Evolutionary conservation across 2,797 vertebrate species (phyloP).

Genomic region (Coregonus ussuriensis): DNA sequence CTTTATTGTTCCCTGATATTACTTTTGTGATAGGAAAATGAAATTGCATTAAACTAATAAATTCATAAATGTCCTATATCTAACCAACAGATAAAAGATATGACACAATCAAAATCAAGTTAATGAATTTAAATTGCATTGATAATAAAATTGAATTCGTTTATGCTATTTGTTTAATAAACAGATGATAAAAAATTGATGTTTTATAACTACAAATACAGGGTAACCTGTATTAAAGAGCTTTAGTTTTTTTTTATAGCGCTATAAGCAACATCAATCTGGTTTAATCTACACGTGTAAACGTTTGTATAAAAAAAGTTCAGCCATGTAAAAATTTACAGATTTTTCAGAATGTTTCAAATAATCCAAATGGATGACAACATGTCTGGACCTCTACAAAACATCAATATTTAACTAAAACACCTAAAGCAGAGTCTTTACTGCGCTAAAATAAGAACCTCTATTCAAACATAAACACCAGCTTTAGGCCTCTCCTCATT

Average conservation of each 20-base stretch:
- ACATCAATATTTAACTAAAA: slow-evolving; percentile 41
- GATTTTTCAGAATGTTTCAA: slow-evolving; percentile 29
- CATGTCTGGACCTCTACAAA: slow-evolving; percentile 28
- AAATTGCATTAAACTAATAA: not conserved
- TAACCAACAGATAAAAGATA: not conserved
- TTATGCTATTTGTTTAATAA: not conserved
- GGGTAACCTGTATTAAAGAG: not conserved
- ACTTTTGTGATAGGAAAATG: not conserved
- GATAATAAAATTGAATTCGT: not conserved
- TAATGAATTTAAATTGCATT: not conserved
- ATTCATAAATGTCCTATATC: not conserved
- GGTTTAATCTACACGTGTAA: slow-evolving; percentile 15
- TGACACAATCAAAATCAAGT: slow-evolving; percentile 4
- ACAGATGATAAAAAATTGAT: not conserved
- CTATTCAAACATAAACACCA: slow-evolving; percentile 12
- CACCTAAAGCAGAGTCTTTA: slow-evolving; percentile 24
- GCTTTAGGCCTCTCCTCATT: slow-evolving; percentile 16
- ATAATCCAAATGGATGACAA: slow-evolving; percentile 11
- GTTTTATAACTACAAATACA: not conserved
- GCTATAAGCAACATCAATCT: slow-evolving; percentile 24
- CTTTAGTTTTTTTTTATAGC: slow-evolving; percentile 6
- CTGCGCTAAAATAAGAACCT: not conserved
- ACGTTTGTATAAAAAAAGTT: slow-evolving; percentile 14
- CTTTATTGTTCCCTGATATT: not conserved
- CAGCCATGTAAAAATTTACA: slow-evolving; percentile 1